These are phyloP conservation scores for Botia kubotai DNA, from an alignment of 2,797 vertebrate species.

Conservation along the genomic window DNA sequence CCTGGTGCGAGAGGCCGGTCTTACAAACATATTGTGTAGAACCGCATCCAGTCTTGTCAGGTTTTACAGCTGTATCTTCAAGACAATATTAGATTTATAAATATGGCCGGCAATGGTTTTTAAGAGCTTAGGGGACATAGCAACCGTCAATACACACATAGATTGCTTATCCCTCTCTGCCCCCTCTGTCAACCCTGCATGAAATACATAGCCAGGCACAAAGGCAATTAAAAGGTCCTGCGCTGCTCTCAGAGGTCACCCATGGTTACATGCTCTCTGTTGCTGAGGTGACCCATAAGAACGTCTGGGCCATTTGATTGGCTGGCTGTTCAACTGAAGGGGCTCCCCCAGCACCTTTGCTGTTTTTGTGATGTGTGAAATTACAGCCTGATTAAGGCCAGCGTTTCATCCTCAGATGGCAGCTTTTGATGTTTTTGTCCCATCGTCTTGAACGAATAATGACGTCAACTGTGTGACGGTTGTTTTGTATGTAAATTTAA, in stretches of 20 bases:
- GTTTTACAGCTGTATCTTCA: conserved; percentile 7
- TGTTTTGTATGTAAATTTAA: conserved; percentile 15
- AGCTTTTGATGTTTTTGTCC: conserved; percentile 33
- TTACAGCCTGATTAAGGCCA: conserved; percentile 22
- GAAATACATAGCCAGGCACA: conserved; percentile 68
- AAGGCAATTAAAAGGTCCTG: conserved; percentile 75
- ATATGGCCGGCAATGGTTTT: not conserved
- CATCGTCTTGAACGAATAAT: conserved; percentile 8
- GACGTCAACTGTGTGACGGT: not conserved
- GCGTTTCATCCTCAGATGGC: conserved; percentile 25
- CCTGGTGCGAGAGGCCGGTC: conserved; percentile 20
- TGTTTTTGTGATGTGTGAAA: conserved; percentile 52
- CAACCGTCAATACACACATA: conserved; percentile 30
- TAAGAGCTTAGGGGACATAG: conserved; percentile 8
- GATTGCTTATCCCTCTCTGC: conserved; percentile 50
- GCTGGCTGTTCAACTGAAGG: conserved; percentile 51
- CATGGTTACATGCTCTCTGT: conserved; percentile 69
- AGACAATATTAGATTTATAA: conserved; percentile 19
- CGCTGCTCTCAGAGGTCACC: conserved; percentile 70
- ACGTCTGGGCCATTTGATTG: conserved; percentile 58
- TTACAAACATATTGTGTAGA: conserved; percentile 2
- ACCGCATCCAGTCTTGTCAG: conserved; percentile 26
- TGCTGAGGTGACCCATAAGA: conserved; percentile 73
- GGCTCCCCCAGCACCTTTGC: conserved; percentile 28
- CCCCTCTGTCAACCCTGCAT: conserved; percentile 69